phyloP scores from a whole-genome alignment of 2,797 vertebrate species.

The Myotis myotis region DNA sequence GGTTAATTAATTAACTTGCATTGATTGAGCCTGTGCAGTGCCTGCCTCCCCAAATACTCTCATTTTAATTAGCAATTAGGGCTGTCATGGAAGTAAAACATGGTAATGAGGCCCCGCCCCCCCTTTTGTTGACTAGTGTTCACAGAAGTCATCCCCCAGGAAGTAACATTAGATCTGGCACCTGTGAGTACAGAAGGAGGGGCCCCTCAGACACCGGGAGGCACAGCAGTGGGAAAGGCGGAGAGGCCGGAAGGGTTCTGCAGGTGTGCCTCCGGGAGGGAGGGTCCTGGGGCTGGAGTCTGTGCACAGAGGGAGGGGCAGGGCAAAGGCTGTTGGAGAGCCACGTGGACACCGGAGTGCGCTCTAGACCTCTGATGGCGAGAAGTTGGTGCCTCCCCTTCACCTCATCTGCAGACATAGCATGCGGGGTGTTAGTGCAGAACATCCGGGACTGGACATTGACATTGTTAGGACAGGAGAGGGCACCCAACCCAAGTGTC shows the following conservation, averaged over 20 bases:
- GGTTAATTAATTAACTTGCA: background rate
- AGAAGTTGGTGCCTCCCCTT: background rate
- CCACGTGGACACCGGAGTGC: accelerated
- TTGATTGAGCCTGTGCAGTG: background rate
- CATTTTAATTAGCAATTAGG: background rate
- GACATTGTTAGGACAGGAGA: background rate
- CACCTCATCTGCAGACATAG: too few relatives aligned
- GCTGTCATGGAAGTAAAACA: background rate
- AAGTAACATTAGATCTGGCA: background rate
- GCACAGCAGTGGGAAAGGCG: background rate
- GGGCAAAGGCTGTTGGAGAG: background rate
- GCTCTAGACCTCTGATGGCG: accelerated
- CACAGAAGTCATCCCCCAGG: background rate
- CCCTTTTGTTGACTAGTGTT: background rate
- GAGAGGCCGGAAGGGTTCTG: background rate
- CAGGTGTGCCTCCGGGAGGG: background rate
- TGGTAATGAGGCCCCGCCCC: background rate
- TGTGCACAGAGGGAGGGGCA: background rate
- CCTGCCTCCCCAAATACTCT: background rate
- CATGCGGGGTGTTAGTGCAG: background rate
- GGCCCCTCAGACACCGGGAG: background rate
- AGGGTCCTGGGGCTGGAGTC: background rate
- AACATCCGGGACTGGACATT: background rate
- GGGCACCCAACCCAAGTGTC: background rate
- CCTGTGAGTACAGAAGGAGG: background rate